phyloP scores from a whole-genome alignment of 2,888 invertebrate genomes.

The Therioaphis trifolii region DNA sequence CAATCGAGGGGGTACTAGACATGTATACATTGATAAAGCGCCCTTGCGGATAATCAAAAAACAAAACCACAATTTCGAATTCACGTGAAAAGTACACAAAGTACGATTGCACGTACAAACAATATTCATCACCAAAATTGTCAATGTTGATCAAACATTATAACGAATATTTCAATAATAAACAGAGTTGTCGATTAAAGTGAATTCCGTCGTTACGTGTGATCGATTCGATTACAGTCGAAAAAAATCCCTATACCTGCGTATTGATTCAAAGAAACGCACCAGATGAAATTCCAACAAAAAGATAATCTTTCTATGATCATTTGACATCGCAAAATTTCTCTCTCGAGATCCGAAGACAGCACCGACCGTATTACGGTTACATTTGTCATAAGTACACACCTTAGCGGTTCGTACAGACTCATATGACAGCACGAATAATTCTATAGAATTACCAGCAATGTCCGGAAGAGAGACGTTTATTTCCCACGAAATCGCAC shows the following conservation, averaged over 20 bases:
- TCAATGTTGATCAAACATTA: background rate
- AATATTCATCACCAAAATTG: background rate
- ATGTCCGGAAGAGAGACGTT: background rate
- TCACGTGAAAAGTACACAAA: background rate
- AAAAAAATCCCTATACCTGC: background rate
- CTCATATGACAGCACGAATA: background rate
- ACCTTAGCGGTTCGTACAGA: no score
- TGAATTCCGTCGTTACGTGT: background rate
- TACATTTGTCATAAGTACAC: no score
- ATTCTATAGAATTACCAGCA: background rate
- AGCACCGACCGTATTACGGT: no score
- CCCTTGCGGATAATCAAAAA: background rate
- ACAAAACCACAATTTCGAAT: background rate
- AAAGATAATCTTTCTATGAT: no score
- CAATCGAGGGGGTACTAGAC: no score
- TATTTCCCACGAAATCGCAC: background rate
- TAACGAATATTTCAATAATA: no score
- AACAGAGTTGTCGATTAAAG: background rate
- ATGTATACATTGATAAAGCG: no score
- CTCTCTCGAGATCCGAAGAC: no score
- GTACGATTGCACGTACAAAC: background rate
- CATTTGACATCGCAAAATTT: background rate
- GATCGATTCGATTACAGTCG: no score
- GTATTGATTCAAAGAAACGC: background rate
- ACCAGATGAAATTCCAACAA: background rate